These are phyloP conservation scores for Notamacropus eugenii DNA, from an alignment of 2,797 vertebrate genomes.

Conservation along the genomic window DNA sequence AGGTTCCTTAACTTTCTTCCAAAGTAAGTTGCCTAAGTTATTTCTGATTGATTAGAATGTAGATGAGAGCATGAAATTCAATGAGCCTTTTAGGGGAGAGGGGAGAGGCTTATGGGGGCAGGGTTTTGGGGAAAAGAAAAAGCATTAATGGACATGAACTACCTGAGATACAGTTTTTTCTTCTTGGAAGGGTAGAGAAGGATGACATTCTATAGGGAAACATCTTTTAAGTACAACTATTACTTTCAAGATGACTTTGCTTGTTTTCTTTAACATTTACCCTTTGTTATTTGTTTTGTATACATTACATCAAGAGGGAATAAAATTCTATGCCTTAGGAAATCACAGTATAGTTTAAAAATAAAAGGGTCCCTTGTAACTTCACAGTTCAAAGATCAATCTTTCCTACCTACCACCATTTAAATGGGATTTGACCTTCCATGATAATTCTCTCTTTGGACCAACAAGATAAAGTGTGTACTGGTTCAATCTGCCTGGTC, in stretches of 20 bases:
- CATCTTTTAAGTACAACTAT: slow-evolving; percentile 41
- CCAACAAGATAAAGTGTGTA: not conserved
- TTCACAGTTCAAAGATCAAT: not conserved
- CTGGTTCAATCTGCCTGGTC: not conserved
- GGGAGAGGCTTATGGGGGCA: not conserved
- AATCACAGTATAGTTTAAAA: slow-evolving; percentile 27
- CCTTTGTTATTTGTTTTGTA: slow-evolving; percentile 58
- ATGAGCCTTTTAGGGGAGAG: slow-evolving; percentile 45
- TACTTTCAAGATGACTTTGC: slow-evolving; percentile 59
- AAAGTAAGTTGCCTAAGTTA: slow-evolving; percentile 52
- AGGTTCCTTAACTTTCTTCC: slow-evolving; percentile 47
- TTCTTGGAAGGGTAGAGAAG: slow-evolving; percentile 39
- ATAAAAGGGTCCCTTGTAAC: not conserved
- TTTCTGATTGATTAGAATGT: not conserved
- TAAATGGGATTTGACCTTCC: not conserved
- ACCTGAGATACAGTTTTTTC: slow-evolving; percentile 46
- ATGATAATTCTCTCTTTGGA: not conserved
- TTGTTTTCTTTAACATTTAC: slow-evolving; percentile 27
- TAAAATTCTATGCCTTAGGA: slow-evolving; percentile 43
- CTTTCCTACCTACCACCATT: not conserved
- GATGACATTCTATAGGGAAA: slow-evolving; percentile 14
- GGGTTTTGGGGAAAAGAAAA: not conserved
- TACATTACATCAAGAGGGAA: slow-evolving; percentile 42
- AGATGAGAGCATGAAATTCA: slow-evolving; percentile 55
- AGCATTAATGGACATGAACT: slow-evolving; percentile 38